Percentiles rank a stretch among this genome's conserved stretches.
These are phyloP conservation scores for Papilio elwesi DNA, from an alignment of 2,888 invertebrate genomes.

Conservation along the genomic window DNA sequence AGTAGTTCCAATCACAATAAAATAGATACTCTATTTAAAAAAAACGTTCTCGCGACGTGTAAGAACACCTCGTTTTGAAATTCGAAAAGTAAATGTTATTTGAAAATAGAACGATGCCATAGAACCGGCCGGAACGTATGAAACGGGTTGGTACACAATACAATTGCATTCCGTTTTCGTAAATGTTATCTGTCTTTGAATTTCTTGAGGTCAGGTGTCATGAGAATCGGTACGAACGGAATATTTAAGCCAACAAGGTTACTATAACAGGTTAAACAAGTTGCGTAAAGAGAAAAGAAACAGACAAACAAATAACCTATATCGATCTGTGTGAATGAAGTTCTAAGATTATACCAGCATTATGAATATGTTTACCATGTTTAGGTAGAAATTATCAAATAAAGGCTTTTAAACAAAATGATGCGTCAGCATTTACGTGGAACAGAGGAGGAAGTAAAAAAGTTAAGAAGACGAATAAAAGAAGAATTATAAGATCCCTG, in stretches of 20 bases:
- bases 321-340: background rate
- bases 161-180: constrained; percentile 15
- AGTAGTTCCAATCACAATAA: constrained; percentile 1
- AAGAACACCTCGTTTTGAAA: constrained; percentile 9
- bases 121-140: constrained; percentile 16
- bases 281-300: background rate
- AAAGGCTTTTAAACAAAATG: no score
- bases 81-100: constrained; percentile 27
- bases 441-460: no score
- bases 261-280: background rate
- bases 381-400: no score
- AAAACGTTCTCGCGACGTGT: constrained; percentile 8
- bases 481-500: no score
- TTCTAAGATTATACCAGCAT: no score
- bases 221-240: background rate
- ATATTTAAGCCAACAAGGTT: background rate
- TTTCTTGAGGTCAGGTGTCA: constrained; percentile 10
- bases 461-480: no score
- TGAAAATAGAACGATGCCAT: constrained; percentile 29
- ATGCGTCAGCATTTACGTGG: no score
- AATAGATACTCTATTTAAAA: background rate
- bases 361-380: no score
- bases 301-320: background rate
- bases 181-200: background rate
- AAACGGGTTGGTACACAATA: constrained; percentile 13